These are phyloP conservation scores for Rostratula benghalensis DNA, from an alignment of 2,113 vertebrate genomes.

Conservation along the genomic window DNA sequence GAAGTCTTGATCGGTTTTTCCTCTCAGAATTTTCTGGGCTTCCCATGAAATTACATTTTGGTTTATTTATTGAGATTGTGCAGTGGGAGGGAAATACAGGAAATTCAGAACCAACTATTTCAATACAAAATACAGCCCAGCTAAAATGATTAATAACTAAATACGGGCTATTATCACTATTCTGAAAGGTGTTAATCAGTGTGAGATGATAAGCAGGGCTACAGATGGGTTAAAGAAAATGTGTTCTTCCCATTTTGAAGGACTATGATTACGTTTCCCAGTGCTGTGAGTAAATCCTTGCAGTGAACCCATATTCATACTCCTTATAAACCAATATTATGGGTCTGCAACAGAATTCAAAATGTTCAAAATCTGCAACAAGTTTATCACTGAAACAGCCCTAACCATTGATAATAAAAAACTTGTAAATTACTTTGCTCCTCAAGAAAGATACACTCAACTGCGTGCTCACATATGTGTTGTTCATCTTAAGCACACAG, in stretches of 20 bases:
- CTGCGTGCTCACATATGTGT: rapidly evolving
- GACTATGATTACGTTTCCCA: background rate
- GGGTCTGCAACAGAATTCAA: background rate
- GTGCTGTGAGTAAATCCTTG: background rate
- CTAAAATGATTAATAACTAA: background rate
- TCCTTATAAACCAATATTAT: background rate
- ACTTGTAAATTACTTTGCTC: background rate
- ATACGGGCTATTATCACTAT: background rate
- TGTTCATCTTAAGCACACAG: rapidly evolving
- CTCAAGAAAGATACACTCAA: background rate
- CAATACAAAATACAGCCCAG: background rate
- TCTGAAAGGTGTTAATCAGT: background rate
- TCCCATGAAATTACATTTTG: background rate
- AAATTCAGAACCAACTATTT: background rate
- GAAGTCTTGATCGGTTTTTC: background rate
- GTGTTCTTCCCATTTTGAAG: background rate
- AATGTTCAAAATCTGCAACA: background rate
- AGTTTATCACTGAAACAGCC: background rate
- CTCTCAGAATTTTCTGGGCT: background rate
- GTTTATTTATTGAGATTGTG: background rate
- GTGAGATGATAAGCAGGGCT: background rate
- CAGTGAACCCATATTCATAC: background rate
- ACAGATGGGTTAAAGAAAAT: background rate
- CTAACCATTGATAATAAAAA: background rate
- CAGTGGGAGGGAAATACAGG: background rate